Evolutionary conservation across 1,140 invertebrate species (phyloP).

Genomic region (Akabosia matsudoensis): DNA sequence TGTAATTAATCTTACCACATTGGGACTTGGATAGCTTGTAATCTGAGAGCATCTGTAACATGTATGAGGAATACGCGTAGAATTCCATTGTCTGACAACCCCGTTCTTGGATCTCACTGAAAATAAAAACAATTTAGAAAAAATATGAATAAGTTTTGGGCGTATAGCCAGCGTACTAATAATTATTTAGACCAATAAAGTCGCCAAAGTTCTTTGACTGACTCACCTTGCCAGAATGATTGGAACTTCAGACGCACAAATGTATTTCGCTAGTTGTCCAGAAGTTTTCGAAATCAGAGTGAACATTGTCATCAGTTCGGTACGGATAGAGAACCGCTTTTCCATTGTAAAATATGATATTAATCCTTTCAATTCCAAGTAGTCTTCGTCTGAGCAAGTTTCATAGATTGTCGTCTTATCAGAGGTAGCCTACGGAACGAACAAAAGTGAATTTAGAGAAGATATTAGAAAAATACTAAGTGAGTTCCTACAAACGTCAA

Average conservation of each 20-base stretch:
- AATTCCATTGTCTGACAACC: background rate
- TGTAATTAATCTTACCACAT: background rate
- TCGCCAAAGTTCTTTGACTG: background rate
- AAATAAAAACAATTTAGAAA: background rate
- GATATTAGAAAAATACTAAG: too few relatives aligned
- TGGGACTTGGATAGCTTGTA: background rate
- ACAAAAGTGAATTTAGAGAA: background rate
- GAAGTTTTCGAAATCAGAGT: background rate
- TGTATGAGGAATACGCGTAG: background rate
- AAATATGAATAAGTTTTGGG: background rate
- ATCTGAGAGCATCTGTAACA: background rate
- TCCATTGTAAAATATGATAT: background rate
- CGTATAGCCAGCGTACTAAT: background rate
- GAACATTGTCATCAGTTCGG: background rate
- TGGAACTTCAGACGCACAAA: background rate
- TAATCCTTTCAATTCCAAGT: background rate
- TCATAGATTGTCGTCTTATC: background rate
- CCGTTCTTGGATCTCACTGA: background rate
- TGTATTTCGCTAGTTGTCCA: background rate
- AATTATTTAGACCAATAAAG: too few relatives aligned
- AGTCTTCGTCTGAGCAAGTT: background rate
- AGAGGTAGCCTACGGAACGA: background rate
- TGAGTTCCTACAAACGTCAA: too few relatives aligned
- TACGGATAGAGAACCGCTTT: slow-evolving; percentile 1
- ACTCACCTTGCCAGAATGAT: background rate